phyloP scores from a whole-genome alignment of 2,113 vertebrate species.

The Dermatemys mawii region DNA sequence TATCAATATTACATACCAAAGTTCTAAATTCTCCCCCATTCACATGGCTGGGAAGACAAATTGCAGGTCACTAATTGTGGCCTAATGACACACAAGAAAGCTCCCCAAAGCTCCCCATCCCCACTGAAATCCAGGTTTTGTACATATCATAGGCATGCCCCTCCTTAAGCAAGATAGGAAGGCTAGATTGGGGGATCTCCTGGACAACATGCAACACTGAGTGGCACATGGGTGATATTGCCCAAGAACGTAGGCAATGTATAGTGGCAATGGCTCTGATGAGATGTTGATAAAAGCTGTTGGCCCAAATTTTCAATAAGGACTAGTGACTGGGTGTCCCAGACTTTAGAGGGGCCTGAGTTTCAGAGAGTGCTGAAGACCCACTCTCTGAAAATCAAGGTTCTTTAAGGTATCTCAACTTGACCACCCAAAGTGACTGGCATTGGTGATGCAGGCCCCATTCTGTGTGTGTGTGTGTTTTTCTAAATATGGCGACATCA shows the following conservation, averaged over 20 bases:
- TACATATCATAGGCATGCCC: background rate
- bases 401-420: background rate
- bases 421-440: background rate
- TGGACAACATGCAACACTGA: too few relatives aligned
- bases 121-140: background rate
- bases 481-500: background rate
- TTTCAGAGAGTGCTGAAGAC: background rate
- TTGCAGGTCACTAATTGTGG: background rate
- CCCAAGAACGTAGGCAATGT: background rate
- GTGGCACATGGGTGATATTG: background rate
- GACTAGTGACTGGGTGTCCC: background rate
- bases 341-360: background rate
- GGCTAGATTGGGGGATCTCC: background rate
- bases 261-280: background rate
- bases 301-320: background rate
- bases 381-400: background rate
- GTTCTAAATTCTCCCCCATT: background rate
- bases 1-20: fast-evolving
- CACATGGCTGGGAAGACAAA: background rate
- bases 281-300: background rate
- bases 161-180: background rate
- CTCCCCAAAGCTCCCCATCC: background rate
- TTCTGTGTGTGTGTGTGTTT: background rate
- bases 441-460: background rate
- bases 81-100: background rate